Evolutionary conservation across 2,113 vertebrate genomes (phyloP), one percentile per base, ranked within the genome.

Genomic region (Zosterops borbonicus): DNA sequence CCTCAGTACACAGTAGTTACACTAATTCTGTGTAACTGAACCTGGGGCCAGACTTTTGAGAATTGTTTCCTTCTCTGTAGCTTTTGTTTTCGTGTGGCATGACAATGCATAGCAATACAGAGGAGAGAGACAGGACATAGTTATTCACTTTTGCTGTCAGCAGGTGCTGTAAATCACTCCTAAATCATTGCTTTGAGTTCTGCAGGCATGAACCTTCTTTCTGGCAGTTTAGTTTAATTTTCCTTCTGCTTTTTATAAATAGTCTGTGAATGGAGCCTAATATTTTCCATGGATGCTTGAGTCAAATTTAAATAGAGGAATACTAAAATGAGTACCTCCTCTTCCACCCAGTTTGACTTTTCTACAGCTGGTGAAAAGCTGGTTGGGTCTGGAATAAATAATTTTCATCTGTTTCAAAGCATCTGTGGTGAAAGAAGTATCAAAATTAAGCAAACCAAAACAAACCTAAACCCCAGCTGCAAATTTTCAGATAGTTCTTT

Each of bases 391-490:
- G 68, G 71, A 94, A 95, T 85, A 94, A 96, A 86, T 88, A 0
- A 79, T 75, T 83, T 95, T 89, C 81, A 80, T 86, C 33, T 91
- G 90, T 79, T 92, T 94, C 92, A 91, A 91, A 95, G 65, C 93
- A 94, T 95, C 96, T 95, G 94, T 82, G 64, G 52, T 82, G 77
- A 96, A 92, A 97, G 94, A 95, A 96, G 82, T 50, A 91, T 89
- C 58, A 77, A 95, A 94, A 95, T 95, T 83, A 97, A 85, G 55
- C 49, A 91, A 92, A 94, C 29, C 70, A 95, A 95, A 95, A 95
- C 94, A 95, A 95, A 94, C 92, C 53, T 91, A 95, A 95, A 93
- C 39, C 73, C 68, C 95, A 97, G 92, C 95, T 96, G 94, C 94
- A 94, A 84, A 87, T 91, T 95, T 85, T 94, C 58, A 80, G 65